Evolutionary conservation across 1,140 invertebrate genomes (phyloP), one percentile per base, ranked within the genome.

Genomic region (Orius insidiosus): DNA sequence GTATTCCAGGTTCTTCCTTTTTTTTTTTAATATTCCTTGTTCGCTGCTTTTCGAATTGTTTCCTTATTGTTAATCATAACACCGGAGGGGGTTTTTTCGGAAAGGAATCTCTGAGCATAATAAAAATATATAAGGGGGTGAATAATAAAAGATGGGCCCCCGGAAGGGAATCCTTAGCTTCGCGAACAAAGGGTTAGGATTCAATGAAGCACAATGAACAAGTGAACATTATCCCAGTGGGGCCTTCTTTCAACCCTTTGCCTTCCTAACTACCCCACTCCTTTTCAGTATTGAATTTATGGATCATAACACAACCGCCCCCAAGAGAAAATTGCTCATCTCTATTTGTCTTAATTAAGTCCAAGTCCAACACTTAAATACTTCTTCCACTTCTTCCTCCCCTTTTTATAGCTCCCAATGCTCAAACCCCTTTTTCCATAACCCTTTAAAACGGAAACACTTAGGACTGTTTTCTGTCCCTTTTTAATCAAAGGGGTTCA

Each of bases 271-370:
- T 15, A 16, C 32, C 44, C 34, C 15, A 16, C 44, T n/a, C 18
- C 19, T 31, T 14, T 30, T 43, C 11, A 24, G 18, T 46, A 46
- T 46, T 46, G 44, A 46, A 46, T 46, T 46, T 46, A 46, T 46
- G 44, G 44, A 46, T 46, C 44, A 45, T 45, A 45, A 45, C 32
- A 13, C 36, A 19, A 16, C 9, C 35, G 33, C 15, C 32, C 44
- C 6, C 14, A 9, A 14, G 35, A 10, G 19, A 19, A 46, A 46
- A 46, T 46, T 36, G 34, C 44, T 46, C 44, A 19, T 5, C 44
- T 35, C 44, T 46, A 46, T 46, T 37, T 46, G 44, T 46, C 44
- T 46, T 46, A 46, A 46, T 46, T 46, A 46, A 46, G 13, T 37
- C 44, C 33, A 24, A 24, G 24, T 36, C 35, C 35, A 15, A n/a